These are phyloP conservation scores for Nothocercus julius DNA, from an alignment of 2,113 vertebrate genomes.

Conservation along the genomic window DNA sequence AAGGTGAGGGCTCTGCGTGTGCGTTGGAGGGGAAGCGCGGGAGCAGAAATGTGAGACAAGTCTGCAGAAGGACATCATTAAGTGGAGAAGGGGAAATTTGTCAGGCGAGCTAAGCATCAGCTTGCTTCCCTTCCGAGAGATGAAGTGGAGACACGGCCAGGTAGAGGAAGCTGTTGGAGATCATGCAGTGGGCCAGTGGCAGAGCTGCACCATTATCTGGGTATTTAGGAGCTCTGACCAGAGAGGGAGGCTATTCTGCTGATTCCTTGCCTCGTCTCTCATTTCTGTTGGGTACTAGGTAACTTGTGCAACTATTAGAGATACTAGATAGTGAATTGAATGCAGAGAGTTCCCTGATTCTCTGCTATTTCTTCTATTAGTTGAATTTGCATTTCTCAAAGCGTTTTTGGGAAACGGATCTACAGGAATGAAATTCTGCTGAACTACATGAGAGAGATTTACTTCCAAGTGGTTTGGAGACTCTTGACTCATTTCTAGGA, in stretches of 20 bases:
- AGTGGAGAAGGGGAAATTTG: not conserved
- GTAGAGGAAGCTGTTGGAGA: not conserved
- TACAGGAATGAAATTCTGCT: not conserved
- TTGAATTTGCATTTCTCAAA: not conserved
- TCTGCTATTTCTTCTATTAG: not conserved
- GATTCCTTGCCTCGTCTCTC: not conserved
- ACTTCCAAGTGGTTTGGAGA: not conserved
- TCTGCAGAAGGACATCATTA: not conserved
- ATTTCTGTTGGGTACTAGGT: slow-evolving; percentile 17
- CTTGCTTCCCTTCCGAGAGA: not conserved
- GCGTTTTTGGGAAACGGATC: not conserved
- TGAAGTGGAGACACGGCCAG: not conserved
- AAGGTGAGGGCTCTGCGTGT: not conserved
- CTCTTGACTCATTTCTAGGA: not conserved
- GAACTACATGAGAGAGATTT: not conserved
- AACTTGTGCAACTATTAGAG: not conserved
- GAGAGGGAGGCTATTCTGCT: not conserved
- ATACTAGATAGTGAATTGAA: not conserved
- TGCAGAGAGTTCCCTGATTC: not conserved
- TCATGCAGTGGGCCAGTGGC: not conserved
- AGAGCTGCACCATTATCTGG: not conserved
- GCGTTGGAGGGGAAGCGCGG: not conserved
- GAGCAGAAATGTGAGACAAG: not conserved
- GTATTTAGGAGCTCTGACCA: not conserved
- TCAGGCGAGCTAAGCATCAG: not conserved